Evolutionary conservation across 2,888 invertebrate genomes (phyloP), one percentile per base, ranked within the genome.

Genomic region (Dynastes tityus): DNA sequence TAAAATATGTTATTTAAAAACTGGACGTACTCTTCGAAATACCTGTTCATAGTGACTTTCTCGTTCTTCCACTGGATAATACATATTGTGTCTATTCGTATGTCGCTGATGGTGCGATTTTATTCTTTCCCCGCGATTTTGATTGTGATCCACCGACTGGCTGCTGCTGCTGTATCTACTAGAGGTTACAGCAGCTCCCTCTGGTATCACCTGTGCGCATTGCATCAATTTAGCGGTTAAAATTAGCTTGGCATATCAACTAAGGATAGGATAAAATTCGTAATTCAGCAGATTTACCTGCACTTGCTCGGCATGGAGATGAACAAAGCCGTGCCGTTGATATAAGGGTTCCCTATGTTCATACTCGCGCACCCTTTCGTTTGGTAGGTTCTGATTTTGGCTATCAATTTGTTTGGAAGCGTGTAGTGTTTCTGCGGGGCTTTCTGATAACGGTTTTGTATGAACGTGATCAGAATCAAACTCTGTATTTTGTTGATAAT

Each of bases 31-130:
- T 86, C 88, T 88, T 84, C 87, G 84, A 73, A 86, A 84, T 80
- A 88, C 87, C 80, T 88, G 87, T 79, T 90, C 90, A 81, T 90
- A 90, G 74, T 88, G 85, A 82, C 88, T 89, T 81, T 91, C 90
- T 77, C 89, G 85, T 63, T 91, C 91, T 61, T 92, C 92, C 2
- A 89, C 86, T 1, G 91, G 91, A 84, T 92, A 92, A 77, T 91
- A 91, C 0, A 92, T 91, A 77, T 91, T 91, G 77, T 91, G 90
- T 68, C 92, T 87, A 83, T 91, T 91, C 22, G 89, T 89, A 85
- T 92, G 91, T 63, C 91, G 87, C 58, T 91, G 90, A 83, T 92
- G 92, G 27, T 79, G 76, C 4, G 86, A 84, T 79, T 87, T 85
- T 79, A 83, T 80, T 40, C 82, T 75, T 22, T 84, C 83, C 53